Evolutionary conservation across 2,797 vertebrate species (phyloP).

Genomic region (Orestias chungarensis): DNA sequence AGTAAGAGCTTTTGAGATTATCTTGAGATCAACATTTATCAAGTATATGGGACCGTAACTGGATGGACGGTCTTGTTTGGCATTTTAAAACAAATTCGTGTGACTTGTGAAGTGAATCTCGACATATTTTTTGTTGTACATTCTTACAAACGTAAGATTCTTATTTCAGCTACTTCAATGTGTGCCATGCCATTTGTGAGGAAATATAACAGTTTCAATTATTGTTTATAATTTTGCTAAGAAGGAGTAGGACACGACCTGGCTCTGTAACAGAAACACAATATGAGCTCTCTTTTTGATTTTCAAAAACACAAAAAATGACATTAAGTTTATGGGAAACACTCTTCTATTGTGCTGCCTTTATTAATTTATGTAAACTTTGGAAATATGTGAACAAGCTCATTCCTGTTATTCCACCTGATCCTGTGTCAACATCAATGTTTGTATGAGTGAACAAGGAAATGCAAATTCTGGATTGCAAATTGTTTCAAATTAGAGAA

Average conservation of each 20-base stretch:
- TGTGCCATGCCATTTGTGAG: conserved; percentile 60
- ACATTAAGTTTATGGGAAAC: neutral
- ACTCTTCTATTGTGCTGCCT: conserved; percentile 16
- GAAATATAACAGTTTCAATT: conserved; percentile 37
- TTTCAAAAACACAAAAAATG: neutral
- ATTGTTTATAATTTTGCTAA: conserved; percentile 26
- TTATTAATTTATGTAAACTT: conserved; percentile 50
- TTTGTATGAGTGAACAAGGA: conserved; percentile 61
- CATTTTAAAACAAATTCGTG: neutral
- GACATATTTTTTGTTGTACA: neutral
- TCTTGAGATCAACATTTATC: too few species aligned
- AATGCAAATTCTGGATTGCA: conserved; percentile 52
- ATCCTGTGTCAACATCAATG: conserved; percentile 67
- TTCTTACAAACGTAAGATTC: neutral
- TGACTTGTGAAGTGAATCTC: neutral
- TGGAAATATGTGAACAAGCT: conserved; percentile 49
- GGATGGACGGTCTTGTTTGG: too few species aligned
- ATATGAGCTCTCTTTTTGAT: neutral
- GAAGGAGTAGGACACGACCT: neutral
- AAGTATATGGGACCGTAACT: too few species aligned
- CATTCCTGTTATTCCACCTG: conserved; percentile 50
- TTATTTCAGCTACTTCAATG: conserved; percentile 45
- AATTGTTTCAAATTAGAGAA: conserved; percentile 11
- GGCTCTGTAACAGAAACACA: neutral
- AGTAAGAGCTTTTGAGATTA: too few species aligned